Evolutionary conservation across 1,140 invertebrate species (phyloP).

Genomic region (Drosophila biarmipes): DNA sequence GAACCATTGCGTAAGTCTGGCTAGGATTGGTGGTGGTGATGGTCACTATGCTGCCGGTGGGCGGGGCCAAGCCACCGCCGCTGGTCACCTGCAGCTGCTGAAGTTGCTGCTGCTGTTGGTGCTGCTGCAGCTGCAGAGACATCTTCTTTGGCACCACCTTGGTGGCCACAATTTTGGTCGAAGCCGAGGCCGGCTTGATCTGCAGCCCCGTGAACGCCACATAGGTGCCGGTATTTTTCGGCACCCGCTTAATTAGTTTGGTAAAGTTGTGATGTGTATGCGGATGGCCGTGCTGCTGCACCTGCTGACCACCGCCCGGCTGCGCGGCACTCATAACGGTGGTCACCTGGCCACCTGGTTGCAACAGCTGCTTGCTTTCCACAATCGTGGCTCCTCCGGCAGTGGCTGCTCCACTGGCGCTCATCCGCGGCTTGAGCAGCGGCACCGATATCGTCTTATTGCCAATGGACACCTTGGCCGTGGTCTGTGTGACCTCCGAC

Average conservation of each 20-base stretch:
- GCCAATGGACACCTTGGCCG: conserved; percentile 86
- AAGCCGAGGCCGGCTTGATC: conserved; percentile 77
- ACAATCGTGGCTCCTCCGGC: conserved; percentile 68
- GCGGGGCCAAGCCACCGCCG: conserved; percentile 85
- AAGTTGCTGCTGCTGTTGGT: conserved; percentile 61
- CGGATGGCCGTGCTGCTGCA: conserved; percentile 31
- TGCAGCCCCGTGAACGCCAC: conserved; percentile 76
- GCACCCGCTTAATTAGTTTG: conserved; percentile 66
- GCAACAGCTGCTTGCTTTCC: conserved; percentile 63
- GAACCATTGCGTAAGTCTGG: conserved; percentile 68
- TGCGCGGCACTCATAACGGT: conserved; percentile 23
- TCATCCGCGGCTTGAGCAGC: conserved; percentile 85
- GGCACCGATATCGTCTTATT: conserved; percentile 87
- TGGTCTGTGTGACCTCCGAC: conserved; percentile 75
- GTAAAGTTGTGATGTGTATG: conserved; percentile 56
- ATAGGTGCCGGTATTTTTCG: conserved; percentile 76
- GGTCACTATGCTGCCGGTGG: conserved; percentile 75
- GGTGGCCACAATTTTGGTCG: conserved; percentile 75
- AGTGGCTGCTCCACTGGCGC: conserved; percentile 46
- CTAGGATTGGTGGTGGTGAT: conserved; percentile 85
- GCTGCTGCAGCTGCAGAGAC: conserved; percentile 61
- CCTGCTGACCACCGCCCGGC: conserved; percentile 14
- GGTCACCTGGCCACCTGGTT: conserved; percentile 30
- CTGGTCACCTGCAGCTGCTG: conserved; percentile 84
- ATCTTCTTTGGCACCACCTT: conserved; percentile 78